Evolutionary conservation across 2,113 vertebrate genomes (phyloP).

Genomic region (Tetrax tetrax): DNA sequence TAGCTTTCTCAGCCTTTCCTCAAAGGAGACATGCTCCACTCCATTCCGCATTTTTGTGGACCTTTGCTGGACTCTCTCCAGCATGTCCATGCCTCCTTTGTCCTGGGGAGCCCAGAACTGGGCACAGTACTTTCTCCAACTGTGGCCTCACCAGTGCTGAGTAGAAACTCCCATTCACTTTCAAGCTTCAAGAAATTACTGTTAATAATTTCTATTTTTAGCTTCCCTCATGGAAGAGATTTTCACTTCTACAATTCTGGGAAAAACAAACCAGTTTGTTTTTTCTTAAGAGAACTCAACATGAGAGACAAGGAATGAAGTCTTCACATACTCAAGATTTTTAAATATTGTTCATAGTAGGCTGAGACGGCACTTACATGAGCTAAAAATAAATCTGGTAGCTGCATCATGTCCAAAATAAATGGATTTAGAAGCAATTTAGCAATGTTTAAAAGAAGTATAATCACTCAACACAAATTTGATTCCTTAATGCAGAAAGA

Average conservation of each 20-base stretch:
- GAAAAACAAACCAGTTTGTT: not conserved
- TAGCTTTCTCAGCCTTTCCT: not conserved
- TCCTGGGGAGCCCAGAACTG: not conserved
- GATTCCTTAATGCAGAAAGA: not conserved
- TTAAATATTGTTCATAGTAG: not conserved
- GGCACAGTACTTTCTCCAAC: not conserved
- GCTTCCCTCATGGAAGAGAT: not conserved
- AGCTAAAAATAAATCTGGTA: conserved; percentile 28
- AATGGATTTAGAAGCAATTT: conserved; percentile 11
- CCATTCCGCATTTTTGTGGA: not conserved
- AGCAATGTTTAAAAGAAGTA: not conserved
- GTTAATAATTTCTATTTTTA: not conserved
- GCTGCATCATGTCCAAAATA: not conserved
- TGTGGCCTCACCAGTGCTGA: not conserved
- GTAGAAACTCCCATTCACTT: not conserved
- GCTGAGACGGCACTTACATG: not conserved
- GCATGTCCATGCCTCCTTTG: not conserved
- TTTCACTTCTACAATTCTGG: not conserved
- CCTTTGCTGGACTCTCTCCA: not conserved
- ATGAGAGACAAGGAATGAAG: not conserved
- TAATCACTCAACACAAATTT: not conserved
- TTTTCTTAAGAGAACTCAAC: not conserved
- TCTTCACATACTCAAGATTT: not conserved
- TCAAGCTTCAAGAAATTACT: not conserved
- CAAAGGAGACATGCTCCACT: not conserved